Evolutionary conservation across 2,888 invertebrate genomes (phyloP), one percentile per base, ranked within the genome.

Genomic region (Latrodectus hesperus): DNA sequence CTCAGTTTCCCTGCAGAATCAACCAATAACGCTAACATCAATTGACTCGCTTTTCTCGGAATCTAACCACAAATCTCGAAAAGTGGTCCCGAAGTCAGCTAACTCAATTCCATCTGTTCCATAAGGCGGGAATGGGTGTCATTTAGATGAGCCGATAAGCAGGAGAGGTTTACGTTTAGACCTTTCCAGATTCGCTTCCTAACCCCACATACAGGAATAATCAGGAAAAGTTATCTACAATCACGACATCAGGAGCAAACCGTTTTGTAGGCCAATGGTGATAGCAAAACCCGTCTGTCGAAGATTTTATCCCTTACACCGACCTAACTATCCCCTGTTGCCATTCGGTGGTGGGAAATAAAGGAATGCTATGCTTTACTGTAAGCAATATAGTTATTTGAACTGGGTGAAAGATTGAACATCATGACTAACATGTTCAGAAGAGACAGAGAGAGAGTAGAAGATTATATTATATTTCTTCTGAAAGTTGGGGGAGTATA

Each of bases 111-210:
- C 65, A 74, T 73, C 81, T 67, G 67, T 70, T 71, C 80, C 60
- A 80, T 72, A 72, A 64, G 80, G 17, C 49, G 51, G 73, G 81
- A 74, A 81, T 74, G 65, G 73, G 67, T n/a, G 81, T 74, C 67
- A 81, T 81, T 81, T 81, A 81, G 81, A 81, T 81, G 73, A 67
- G 52, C 73, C 73, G 81, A 81, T 81, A 74, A 64, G 74, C 14
- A 51, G n/a, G 52, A 64, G 81, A 67, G 73, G 67, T 38, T 17
- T 14, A 71, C 77, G 67, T 26, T 77, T 68, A 77, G 77, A 68
- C 68, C 67, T 67, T 68, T 72, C 51, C 64, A 49, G 65, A 53
- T 65, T 67, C 74, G 52, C 52, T 16, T 53, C 16, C 65, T 52
- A 65, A 64, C 49, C 75, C 82, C 60, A 75, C 75, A 75, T 75